Conservation (phyloP, 2,113 vertebrate genomes). For the Axis porcinus region DNA sequence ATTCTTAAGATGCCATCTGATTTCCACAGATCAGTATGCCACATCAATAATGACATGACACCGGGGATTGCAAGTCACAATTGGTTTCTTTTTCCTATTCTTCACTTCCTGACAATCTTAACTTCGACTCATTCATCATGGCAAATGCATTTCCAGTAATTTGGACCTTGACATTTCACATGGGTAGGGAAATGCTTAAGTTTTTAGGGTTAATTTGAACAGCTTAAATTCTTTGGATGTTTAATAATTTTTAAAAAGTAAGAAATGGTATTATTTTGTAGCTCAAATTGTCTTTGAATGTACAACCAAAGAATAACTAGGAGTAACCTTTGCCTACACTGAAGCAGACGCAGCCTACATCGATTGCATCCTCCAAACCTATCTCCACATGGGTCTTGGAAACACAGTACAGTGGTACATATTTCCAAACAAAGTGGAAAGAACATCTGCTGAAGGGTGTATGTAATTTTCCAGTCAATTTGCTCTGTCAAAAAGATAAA, state of each 20-base stretch:
- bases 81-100: slow-evolving; percentile 75
- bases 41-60: slow-evolving; percentile 61
- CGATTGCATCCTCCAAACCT: slow-evolving; percentile 57
- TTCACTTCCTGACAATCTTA: slow-evolving; percentile 78
- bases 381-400: slow-evolving; percentile 74
- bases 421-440: slow-evolving; percentile 83
- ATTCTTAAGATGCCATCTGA: slow-evolving; percentile 79
- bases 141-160: slow-evolving; percentile 73
- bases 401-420: slow-evolving; percentile 76
- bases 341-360: slow-evolving; percentile 34
- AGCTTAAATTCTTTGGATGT: slow-evolving; percentile 60
- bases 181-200: not conserved
- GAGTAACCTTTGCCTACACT: slow-evolving; percentile 49
- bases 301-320: slow-evolving; percentile 57
- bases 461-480: slow-evolving; percentile 89
- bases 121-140: slow-evolving; percentile 76
- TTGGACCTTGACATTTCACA: slow-evolving; percentile 60
- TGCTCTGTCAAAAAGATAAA: slow-evolving; percentile 88
- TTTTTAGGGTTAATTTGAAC: slow-evolving; percentile 66
- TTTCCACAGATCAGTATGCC: slow-evolving; percentile 78
- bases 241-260: slow-evolving; percentile 20
- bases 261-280: not conserved
- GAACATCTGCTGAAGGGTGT: slow-evolving; percentile 86
- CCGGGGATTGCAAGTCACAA: slow-evolving; percentile 63
- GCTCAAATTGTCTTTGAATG: not conserved